Conservation (phyloP, 2,797 vertebrate genomes). For the Myioborus melanocephalus region DNA sequence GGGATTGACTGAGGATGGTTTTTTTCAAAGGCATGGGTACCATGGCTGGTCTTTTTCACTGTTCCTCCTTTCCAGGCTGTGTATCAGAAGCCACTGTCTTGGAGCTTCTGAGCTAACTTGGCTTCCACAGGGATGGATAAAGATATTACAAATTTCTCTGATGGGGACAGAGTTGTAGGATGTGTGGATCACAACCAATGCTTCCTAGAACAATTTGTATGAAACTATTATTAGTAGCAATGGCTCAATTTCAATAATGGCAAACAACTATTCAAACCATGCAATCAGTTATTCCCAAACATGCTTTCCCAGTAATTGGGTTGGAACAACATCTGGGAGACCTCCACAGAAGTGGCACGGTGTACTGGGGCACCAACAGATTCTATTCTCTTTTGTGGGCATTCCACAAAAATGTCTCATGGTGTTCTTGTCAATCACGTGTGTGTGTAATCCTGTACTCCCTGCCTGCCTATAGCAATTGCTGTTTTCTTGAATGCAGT, state of each 20-base stretch:
- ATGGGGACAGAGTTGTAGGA: not conserved
- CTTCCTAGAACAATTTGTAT: not conserved
- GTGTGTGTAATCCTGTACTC: not conserved
- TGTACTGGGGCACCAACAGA: not conserved
- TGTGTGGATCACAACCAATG: not conserved
- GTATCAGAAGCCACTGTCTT: not conserved
- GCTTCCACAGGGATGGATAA: not conserved
- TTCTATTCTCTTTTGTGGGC: not conserved
- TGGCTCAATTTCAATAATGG: not conserved
- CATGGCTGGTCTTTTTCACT: not conserved
- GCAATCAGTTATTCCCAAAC: not conserved
- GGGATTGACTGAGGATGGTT: not conserved
- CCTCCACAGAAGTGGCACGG: not conserved
- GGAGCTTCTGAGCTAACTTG: not conserved
- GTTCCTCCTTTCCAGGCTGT: not conserved
- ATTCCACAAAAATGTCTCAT: not conserved
- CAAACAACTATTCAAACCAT: not conserved
- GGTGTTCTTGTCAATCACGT: not conserved
- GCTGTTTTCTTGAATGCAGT: not conserved
- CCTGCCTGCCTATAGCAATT: not conserved
- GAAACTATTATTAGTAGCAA: not conserved
- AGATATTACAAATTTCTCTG: not conserved
- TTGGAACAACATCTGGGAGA: not conserved
- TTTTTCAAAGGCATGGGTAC: not conserved
- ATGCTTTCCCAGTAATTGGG: not conserved